Conservation (phyloP, 2,113 vertebrate genomes). For the Sinocyclocheilus rhinocerous region DNA sequence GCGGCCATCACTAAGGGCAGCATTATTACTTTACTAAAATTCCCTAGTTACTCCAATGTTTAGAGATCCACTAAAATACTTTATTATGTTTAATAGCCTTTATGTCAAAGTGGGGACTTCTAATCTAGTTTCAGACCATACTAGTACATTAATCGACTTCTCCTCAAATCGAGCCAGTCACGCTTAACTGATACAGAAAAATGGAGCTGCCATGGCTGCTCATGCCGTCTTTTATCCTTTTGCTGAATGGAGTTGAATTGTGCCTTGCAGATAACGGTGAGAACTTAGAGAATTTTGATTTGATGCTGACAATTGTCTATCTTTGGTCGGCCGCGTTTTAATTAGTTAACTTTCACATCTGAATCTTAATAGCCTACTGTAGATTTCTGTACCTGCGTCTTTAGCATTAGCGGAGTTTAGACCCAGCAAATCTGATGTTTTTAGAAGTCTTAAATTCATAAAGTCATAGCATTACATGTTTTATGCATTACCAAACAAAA, state of each 20-base stretch:
- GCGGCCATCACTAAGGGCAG: background rate
- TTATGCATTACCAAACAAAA: too few relatives aligned
- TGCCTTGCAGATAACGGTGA: slow-evolving; percentile 43
- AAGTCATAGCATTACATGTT: background rate
- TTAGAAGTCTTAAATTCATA: background rate
- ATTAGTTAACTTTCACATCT: background rate
- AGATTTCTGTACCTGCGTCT: background rate
- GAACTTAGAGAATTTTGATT: background rate
- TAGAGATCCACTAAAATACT: background rate
- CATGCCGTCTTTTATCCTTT: slow-evolving; percentile 37
- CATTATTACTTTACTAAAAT: background rate
- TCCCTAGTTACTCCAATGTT: background rate
- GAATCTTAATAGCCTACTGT: background rate
- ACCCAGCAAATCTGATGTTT: background rate
- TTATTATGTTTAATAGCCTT: background rate
- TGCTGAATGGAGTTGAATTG: slow-evolving; percentile 32
- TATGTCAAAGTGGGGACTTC: background rate
- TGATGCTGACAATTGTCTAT: background rate
- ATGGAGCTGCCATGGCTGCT: slow-evolving; percentile 66
- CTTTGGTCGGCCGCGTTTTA: background rate
- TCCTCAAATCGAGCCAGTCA: slow-evolving; percentile 43
- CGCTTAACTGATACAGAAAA: slow-evolving; percentile 51
- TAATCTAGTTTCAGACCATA: slow-evolving; percentile 57
- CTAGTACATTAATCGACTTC: slow-evolving; percentile 57
- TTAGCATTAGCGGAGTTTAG: slow-evolving; percentile 1